phyloP scores from a whole-genome alignment of 2,888 invertebrate genomes.

The Napeogenes inachia region DNA sequence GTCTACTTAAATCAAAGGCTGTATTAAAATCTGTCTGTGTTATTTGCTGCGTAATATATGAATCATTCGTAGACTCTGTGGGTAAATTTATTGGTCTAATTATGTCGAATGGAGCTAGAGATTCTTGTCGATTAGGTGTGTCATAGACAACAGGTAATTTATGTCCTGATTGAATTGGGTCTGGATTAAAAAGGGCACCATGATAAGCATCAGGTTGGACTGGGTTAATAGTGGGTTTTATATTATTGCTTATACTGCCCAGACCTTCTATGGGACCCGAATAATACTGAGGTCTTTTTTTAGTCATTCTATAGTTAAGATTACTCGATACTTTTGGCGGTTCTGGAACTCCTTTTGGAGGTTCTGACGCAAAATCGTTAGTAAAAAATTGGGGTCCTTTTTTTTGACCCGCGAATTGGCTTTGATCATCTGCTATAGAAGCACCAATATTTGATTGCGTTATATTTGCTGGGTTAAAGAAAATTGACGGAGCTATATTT shows the following conservation, averaged over 20 bases:
- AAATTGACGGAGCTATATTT: constrained; percentile 32
- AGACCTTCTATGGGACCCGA: constrained; percentile 69
- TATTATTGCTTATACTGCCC: constrained; percentile 60
- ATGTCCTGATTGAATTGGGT: constrained; percentile 25
- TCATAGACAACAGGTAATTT: constrained; percentile 34
- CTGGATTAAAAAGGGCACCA: constrained; percentile 55
- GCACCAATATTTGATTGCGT: constrained; percentile 1
- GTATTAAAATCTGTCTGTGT: constrained; percentile 43
- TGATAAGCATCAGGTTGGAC: constrained; percentile 44
- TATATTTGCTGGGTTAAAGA: constrained; percentile 36
- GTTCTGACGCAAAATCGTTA: constrained; percentile 31
- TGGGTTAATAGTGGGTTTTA: constrained; percentile 53
- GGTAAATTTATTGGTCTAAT: constrained; percentile 30
- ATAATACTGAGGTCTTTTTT: constrained; percentile 69
- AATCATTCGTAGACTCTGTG: constrained; percentile 31
- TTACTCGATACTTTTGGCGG: constrained; percentile 58
- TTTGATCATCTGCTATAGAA: constrained; percentile 20
- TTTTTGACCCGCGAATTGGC: constrained; percentile 17
- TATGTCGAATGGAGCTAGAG: constrained; percentile 36
- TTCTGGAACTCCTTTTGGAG: constrained; percentile 45
- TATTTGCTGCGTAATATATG: constrained; percentile 31
- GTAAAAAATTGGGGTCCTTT: constrained; percentile 14
- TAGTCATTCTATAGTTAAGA: constrained; percentile 59
- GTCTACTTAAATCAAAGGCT: constrained; percentile 61
- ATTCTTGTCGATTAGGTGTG: constrained; percentile 19